phyloP scores from a whole-genome alignment of 2,797 vertebrate species.

The Pelochelys cantorii region DNA sequence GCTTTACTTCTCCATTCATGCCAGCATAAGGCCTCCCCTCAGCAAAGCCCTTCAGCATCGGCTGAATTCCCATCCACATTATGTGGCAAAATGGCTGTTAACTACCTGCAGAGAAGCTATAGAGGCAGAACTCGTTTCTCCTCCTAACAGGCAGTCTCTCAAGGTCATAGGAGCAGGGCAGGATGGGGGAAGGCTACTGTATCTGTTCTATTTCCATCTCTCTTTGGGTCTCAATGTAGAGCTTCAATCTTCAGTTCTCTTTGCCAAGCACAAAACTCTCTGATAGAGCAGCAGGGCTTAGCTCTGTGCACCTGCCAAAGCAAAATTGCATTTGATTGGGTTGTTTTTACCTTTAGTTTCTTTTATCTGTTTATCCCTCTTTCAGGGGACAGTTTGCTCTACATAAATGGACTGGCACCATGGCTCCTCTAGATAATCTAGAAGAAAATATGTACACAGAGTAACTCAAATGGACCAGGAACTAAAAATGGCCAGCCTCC shows the following conservation, averaged over 20 bases:
- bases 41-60: background rate
- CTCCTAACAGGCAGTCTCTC: too few relatives aligned
- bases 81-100: background rate
- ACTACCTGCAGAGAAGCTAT: background rate
- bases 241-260: background rate
- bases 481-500: background rate
- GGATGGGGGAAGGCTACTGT: background rate
- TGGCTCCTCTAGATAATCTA: background rate
- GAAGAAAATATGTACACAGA: background rate
- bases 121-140: background rate
- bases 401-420: background rate
- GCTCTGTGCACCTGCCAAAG: background rate
- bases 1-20: background rate
- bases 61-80: background rate
- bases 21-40: background rate
- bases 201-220: background rate
- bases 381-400: background rate
- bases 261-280: background rate
- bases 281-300: rapidly evolving
- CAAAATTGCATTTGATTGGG: background rate
- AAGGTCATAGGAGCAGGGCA: background rate
- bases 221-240: rapidly evolving
- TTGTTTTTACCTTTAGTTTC: background rate
- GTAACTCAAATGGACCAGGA: background rate
- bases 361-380: background rate